phyloP scores from a whole-genome alignment of 2,113 vertebrate species.

The Leucopternis melanops region DNA sequence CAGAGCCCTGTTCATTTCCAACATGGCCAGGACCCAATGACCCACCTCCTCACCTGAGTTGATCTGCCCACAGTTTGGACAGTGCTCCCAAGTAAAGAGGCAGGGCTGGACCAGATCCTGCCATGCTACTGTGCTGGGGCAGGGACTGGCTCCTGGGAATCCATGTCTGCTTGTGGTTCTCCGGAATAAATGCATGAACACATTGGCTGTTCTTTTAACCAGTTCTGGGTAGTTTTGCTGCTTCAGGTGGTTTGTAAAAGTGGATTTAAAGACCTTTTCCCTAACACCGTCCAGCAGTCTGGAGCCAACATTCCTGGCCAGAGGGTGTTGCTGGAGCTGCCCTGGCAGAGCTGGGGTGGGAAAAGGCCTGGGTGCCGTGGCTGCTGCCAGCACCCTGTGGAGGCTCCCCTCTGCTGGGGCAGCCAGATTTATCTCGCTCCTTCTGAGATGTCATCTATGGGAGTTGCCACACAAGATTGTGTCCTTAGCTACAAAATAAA shows the following conservation, averaged over 20 bases:
- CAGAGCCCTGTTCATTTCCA: background rate
- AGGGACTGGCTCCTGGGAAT: background rate
- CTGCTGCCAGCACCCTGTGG: background rate
- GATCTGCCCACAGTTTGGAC: background rate
- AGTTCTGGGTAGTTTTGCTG: background rate
- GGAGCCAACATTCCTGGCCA: fast-evolving
- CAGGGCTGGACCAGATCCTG: background rate
- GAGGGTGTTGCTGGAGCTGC: background rate
- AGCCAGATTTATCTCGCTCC: background rate
- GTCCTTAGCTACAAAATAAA: background rate
- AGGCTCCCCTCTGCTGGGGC: background rate
- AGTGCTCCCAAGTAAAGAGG: background rate
- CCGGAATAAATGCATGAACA: background rate
- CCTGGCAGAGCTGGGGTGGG: background rate
- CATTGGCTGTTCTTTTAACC: background rate
- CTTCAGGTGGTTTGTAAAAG: background rate
- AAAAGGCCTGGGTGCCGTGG: background rate
- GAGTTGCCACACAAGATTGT: background rate
- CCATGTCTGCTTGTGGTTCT: background rate
- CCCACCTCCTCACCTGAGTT: background rate
- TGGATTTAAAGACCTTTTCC: background rate
- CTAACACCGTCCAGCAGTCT: background rate
- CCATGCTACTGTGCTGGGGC: background rate
- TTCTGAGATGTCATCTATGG: background rate
- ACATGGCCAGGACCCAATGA: background rate